Conservation (phyloP, 2,113 vertebrate species). For the Opisthocomus hoazin region DNA sequence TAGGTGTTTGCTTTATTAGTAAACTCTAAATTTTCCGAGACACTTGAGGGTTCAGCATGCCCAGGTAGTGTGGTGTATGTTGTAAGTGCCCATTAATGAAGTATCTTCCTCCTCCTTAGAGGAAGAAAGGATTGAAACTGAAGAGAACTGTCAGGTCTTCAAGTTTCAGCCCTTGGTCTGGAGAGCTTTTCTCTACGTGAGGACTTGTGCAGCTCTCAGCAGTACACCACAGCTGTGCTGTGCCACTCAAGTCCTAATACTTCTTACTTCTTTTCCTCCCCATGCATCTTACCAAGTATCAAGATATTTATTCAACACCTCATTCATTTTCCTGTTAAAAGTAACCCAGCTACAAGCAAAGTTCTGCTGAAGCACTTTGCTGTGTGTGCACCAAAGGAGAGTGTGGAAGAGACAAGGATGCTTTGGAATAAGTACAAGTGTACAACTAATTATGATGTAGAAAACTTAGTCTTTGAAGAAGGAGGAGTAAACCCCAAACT, state of each 20-base stretch:
- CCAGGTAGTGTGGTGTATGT: background rate
- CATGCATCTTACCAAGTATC: background rate
- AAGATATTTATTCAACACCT: slow-evolving; percentile 45
- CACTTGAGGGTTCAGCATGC: background rate
- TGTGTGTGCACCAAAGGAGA: background rate
- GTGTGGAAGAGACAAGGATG: background rate
- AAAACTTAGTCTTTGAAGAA: background rate
- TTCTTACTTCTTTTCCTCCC: background rate
- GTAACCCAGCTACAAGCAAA: background rate
- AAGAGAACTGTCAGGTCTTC: background rate
- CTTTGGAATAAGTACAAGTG: background rate
- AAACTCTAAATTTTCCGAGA: background rate
- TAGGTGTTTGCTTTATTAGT: background rate
- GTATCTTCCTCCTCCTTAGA: background rate
- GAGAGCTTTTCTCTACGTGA: background rate
- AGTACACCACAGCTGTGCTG: background rate
- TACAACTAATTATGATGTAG: background rate
- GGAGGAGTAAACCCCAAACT: background rate
- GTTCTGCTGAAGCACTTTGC: slow-evolving; percentile 33
- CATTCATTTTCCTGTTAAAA: slow-evolving; percentile 28
- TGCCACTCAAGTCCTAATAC: background rate
- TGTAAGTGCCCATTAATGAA: background rate
- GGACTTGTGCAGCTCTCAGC: background rate
- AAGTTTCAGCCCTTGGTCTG: background rate
- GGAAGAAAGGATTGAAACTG: background rate